Base-by-base conservation (phyloP, 2,113 vertebrate genomes). In the Bagarius yarrelli region DNA sequence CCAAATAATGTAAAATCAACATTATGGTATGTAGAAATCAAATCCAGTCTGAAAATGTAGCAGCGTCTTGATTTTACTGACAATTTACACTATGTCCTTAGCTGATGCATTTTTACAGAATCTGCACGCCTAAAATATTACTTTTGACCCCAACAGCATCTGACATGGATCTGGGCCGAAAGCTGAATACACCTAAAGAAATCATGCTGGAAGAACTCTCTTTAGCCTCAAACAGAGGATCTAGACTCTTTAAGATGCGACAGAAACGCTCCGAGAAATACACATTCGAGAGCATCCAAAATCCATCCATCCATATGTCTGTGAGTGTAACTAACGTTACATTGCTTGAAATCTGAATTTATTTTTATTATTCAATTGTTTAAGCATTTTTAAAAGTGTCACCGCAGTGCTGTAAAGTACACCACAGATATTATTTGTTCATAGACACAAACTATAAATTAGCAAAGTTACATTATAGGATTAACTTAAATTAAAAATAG, bases 171-270 rank as follows among this genome's bases (percentile, higher is more conserved):
- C 93, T 98, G 70, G 98, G 98, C 8, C 97, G 94, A 89, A 99
- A 99, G 87, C 88, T 97, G 87, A 96, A 93, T 79, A 88, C 91
- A 0, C 97, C 97, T 30, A 95, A 92, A 85, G 98, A 99, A 80
- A 98, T 99, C 89, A 99, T 99, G 97, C 89, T 98, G 85, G 98
- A 99, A 69, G 98, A 99, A 83, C 83, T 99, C 56, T 97, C 97
- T 0, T 91, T 95, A 0, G 89, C 95, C 76, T 94, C 94, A 83
- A 99, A 99, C 88, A 94, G 97, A 61, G 98, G 97, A 0, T 96
- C 98, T 80, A 92, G 95, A 34, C 95, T 99, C 40, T 99, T 99
- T 89, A 97, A 98, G 92, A 95, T 94, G 91, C 94, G 98, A 18
- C 97, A 99, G 92, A 92, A 91, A 83, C 95, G 98, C 86, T 97